Percentiles rank a stretch among this genome's conserved stretches.
phyloP scores from a whole-genome alignment of 1,140 invertebrate species.

The Fopius arisanus region DNA sequence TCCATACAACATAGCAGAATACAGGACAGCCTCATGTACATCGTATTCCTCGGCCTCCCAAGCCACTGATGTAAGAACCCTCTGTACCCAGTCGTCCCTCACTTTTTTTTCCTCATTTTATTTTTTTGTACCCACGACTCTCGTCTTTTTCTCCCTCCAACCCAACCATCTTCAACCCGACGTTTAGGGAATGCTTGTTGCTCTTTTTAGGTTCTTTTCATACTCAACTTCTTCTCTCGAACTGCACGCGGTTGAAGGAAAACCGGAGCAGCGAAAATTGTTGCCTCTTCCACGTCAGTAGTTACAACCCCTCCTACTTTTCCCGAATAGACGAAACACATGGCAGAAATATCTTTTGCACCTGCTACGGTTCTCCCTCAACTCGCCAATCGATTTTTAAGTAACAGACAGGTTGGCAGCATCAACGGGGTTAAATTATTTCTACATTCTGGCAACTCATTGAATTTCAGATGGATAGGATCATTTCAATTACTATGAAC shows the following conservation, averaged over 20 bases:
- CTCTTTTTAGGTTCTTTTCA: neutral
- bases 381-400: neutral
- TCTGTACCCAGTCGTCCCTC: neutral
- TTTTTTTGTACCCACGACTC: neutral
- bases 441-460: no score
- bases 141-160: neutral
- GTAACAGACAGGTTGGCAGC: neutral
- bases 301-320: neutral
- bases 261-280: neutral
- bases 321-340: neutral
- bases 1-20: constrained; percentile 52
- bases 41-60: neutral
- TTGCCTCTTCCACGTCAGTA: neutral
- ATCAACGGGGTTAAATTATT: no score
- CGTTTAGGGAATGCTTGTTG: neutral
- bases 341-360: neutral
- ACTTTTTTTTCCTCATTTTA: neutral
- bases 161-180: neutral
- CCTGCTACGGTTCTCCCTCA: neutral
- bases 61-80: neutral
- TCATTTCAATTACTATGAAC: no score
- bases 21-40: constrained; percentile 28
- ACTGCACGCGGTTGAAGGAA: neutral
- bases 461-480: no score
- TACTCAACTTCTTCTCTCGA: neutral